Evolutionary conservation across 2,888 invertebrate genomes (phyloP), one percentile per base, ranked within the genome.

Genomic region (Campopleginae sp.): DNA sequence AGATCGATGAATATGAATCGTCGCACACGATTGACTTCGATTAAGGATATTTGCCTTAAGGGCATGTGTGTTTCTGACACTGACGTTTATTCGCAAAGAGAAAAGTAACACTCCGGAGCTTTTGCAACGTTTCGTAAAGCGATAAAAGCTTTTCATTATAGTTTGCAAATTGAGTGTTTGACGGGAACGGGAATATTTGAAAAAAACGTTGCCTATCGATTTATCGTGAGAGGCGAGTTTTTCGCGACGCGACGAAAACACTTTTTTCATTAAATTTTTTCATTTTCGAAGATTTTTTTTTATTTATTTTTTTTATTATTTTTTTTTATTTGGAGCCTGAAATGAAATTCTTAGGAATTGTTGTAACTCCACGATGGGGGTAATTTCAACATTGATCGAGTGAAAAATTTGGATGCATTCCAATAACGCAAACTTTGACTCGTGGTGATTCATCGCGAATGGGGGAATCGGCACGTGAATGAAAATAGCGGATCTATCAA

Each of bases 1-100:
- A 80, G 77, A 68, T 63, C 85, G 82, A 85, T 88, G 89, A 89
- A 88, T 88, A 89, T 88, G 88, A 88, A 89, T 88, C 86, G 86
- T 85, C 66, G 74, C 77, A 84, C 84, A 84, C 84, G 84, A 72
- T 84, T 78, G 78, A 84, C 82, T 86, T 88, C 89, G 87, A 89
- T 89, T 87, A 86, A 58, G 85, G 66, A 83, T 80, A 87, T 89
- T 89, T 89, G 87, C 89, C 89, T 89, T 58, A 58, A 58, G 27
- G 54, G 58, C 58, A 58, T 27, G 27, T 27, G 58, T 58, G 27
- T 27, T 27, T 58, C 23, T 82, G 80, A 81, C 84, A 77, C 14
- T 27, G 14, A 58, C 27, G 27, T 27, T 58, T 27, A 2, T 27
- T 27, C 23, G 14, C 27, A 1, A 27, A 6, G 27, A 1, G 14